phyloP scores from a whole-genome alignment of 1,140 invertebrate genomes.

The Ips typographus region DNA sequence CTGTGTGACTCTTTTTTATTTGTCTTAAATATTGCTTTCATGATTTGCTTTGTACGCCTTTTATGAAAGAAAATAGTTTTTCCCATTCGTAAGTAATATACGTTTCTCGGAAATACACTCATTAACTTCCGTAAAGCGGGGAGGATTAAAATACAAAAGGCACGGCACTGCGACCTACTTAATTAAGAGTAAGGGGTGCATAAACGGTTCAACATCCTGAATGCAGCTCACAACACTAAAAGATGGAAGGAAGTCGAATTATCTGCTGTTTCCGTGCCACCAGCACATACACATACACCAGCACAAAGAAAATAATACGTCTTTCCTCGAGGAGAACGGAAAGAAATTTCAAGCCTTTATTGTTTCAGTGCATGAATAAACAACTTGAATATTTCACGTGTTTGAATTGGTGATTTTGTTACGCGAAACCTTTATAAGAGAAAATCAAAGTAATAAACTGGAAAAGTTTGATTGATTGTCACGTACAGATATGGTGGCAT shows the following conservation, averaged over 20 bases:
- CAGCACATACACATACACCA: neutral
- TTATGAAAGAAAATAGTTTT: too few species aligned
- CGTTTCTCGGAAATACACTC: conserved; percentile 1
- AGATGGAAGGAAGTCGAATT: conserved; percentile 34
- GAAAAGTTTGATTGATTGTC: too few species aligned
- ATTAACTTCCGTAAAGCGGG: conserved; percentile 12
- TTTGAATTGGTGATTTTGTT: too few species aligned
- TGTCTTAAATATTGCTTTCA: too few species aligned
- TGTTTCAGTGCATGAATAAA: neutral
- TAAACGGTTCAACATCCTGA: conserved; percentile 23
- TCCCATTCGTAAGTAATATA: neutral
- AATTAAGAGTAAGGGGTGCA: conserved; percentile 26
- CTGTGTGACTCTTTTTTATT: too few species aligned
- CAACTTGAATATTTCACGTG: neutral
- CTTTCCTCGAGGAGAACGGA: neutral
- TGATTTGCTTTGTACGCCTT: too few species aligned
- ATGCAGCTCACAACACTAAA: conserved; percentile 18
- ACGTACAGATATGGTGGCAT: too few species aligned
- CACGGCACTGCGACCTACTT: conserved; percentile 21
- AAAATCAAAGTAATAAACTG: too few species aligned
- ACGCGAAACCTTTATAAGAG: too few species aligned
- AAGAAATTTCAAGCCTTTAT: conserved; percentile 7
- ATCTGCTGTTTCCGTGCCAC: conserved; percentile 24
- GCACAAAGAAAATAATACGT: conserved; percentile 9
- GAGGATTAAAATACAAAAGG: neutral